Conservation (phyloP, 1,140 invertebrate species). For the Drosophila pseudoobscura region DNA sequence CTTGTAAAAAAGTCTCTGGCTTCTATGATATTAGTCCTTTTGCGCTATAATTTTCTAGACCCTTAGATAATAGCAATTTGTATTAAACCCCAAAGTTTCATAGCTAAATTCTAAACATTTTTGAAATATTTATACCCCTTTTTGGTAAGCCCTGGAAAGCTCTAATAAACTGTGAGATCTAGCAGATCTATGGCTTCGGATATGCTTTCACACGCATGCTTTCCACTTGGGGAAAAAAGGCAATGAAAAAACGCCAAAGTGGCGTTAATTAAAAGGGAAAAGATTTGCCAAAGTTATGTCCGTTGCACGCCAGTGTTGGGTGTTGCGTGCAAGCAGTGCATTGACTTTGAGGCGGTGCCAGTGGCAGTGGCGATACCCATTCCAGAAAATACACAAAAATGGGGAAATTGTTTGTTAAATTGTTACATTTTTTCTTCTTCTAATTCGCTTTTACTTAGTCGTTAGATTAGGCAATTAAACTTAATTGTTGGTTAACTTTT, state of each 20-base stretch:
- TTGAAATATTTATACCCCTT: no score
- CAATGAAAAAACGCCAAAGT: constrained; percentile 32
- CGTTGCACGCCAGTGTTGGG: constrained; percentile 42
- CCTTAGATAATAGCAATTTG: no score
- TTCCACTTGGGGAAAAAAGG: background rate
- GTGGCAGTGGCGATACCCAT: no score
- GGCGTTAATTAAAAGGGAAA: constrained; percentile 72
- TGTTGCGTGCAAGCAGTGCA: constrained; percentile 61
- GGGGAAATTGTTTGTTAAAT: constrained; percentile 34
- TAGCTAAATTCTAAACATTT: no score
- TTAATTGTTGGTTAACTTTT: constrained; percentile 12
- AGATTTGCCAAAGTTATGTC: constrained; percentile 44
- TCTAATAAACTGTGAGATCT: no score
- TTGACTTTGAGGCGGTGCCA: constrained; percentile 36
- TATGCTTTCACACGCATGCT: no score
- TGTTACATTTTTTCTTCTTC: constrained; percentile 10
- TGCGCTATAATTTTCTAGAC: no score
- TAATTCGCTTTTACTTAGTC: constrained; percentile 20
- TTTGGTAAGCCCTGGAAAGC: no score
- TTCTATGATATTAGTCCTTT: no score
- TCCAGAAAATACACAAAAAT: background rate
- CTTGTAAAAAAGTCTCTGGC: no score
- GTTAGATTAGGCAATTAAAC: constrained; percentile 42
- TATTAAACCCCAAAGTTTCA: no score
- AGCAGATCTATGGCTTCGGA: no score